These are phyloP conservation scores for Paratrypauchen microcephalus DNA, from an alignment of 2,797 vertebrate genomes.

Conservation along the genomic window DNA sequence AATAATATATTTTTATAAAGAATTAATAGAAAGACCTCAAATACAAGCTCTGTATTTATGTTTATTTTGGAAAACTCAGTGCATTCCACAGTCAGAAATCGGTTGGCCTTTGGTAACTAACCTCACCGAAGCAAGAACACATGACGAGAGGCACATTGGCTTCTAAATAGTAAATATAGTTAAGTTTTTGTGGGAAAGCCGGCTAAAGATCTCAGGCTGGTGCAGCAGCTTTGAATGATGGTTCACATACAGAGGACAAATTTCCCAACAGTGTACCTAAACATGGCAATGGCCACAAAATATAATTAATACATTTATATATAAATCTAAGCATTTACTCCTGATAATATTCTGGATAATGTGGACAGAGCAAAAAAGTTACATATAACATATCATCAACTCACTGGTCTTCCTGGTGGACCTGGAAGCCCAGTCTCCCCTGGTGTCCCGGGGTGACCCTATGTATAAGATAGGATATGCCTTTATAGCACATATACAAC, in stretches of 20 bases:
- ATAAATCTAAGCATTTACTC: background rate
- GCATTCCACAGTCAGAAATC: constrained; percentile 44
- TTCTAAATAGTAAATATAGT: constrained; percentile 73
- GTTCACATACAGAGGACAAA: too few relatives aligned
- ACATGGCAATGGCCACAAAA: background rate
- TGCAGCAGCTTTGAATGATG: too few relatives aligned
- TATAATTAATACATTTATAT: background rate
- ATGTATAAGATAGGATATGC: too few relatives aligned
- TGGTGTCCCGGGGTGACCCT: constrained; percentile 92
- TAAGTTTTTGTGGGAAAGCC: constrained; percentile 66
- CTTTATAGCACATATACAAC: constrained; percentile 34
- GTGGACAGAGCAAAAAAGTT: background rate
- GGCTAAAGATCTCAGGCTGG: constrained; percentile 30
- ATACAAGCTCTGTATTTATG: constrained; percentile 61
- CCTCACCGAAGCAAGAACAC: constrained; percentile 31
- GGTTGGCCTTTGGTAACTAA: constrained; percentile 36
- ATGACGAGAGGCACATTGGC: constrained; percentile 28
- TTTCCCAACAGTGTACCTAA: too few relatives aligned
- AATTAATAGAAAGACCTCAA: too few relatives aligned
- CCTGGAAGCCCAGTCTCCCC: constrained; percentile 86
- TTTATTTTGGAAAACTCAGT: constrained; percentile 71
- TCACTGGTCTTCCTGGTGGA: constrained; percentile 88
- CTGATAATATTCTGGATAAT: background rate
- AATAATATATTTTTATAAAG: too few relatives aligned
- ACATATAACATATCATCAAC: constrained; percentile 54